A percentile compares a stretch with the other conserved stretches of the same genome.
phyloP scores from a whole-genome alignment of 2,113 vertebrate genomes.

The Kryptolebias marmoratus region DNA sequence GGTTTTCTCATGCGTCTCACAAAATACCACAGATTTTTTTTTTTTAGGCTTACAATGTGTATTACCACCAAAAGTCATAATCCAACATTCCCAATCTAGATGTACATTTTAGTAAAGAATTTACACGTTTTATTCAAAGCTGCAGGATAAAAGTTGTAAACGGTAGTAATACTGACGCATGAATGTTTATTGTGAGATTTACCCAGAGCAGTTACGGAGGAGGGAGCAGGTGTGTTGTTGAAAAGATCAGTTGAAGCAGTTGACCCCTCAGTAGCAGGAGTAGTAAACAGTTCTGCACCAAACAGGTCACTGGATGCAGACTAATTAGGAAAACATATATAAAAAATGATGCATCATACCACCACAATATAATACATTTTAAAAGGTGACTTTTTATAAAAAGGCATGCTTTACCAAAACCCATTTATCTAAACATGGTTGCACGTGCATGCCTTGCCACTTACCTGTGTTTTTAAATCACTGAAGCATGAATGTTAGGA shows the following conservation, averaged over 20 bases:
- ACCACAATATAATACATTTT: background rate
- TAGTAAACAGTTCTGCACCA: slow-evolving; percentile 84
- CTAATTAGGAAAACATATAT: slow-evolving; percentile 66
- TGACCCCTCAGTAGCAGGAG: slow-evolving; percentile 48
- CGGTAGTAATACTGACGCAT: too few species aligned
- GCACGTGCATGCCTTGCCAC: slow-evolving; percentile 46
- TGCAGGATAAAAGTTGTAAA: too few species aligned
- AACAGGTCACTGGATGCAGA: slow-evolving; percentile 81
- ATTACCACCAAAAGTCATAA: too few species aligned
- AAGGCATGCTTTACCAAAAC: background rate
- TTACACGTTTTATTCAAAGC: too few species aligned
- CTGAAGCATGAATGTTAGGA: slow-evolving; percentile 66
- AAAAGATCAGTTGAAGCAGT: slow-evolving; percentile 80
- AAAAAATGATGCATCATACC: background rate
- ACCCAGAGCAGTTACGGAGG: slow-evolving; percentile 74
- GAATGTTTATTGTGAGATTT: slow-evolving; percentile 14
- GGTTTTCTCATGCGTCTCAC: too few species aligned
- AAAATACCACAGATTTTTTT: too few species aligned
- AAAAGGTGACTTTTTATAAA: background rate
- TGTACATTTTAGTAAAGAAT: too few species aligned
- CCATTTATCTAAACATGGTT: background rate
- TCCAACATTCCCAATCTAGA: too few species aligned
- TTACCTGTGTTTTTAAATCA: slow-evolving; percentile 60
- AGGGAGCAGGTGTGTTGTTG: slow-evolving; percentile 62
- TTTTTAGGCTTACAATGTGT: too few species aligned